Evolutionary conservation across 2,113 vertebrate genomes (phyloP).

Genomic region (Saguinus imperator): DNA sequence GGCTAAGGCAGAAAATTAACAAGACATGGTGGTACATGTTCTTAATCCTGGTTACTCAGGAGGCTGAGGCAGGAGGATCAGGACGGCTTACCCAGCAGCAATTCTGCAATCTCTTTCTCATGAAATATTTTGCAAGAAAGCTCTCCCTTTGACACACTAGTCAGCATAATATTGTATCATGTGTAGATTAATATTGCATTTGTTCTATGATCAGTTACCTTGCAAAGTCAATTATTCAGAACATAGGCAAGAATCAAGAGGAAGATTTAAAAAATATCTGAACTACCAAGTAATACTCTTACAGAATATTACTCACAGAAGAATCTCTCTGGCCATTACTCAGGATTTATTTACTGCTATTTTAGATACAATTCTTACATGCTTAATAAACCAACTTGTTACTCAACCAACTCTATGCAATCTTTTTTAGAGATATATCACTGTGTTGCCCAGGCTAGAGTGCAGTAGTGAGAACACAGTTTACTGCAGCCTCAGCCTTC

Average conservation of each 20-base stretch:
- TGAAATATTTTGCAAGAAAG: slow-evolving; percentile 25
- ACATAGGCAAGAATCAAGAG: not conserved
- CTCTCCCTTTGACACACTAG: not conserved
- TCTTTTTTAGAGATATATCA: no score
- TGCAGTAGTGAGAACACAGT: no score
- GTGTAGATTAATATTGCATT: not conserved
- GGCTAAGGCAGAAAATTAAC: no score
- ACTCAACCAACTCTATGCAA: not conserved
- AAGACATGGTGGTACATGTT: no score
- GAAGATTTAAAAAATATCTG: not conserved
- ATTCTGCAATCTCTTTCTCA: slow-evolving; percentile 24
- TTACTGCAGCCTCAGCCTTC: no score
- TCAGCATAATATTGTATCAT: not conserved
- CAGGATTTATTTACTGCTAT: not conserved
- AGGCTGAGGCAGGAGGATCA: no score
- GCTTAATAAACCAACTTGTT: not conserved
- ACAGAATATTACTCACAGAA: not conserved
- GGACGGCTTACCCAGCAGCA: not conserved
- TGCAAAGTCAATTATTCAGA: not conserved
- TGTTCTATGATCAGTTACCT: not conserved
- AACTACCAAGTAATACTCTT: not conserved
- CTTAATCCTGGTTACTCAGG: no score
- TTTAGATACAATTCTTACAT: not conserved
- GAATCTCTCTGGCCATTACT: not conserved
- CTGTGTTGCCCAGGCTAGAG: no score